Percentiles rank a stretch among this genome's conserved stretches.
These are phyloP conservation scores for Piaya cayana DNA, from an alignment of 2,113 vertebrate genomes.

Conservation along the genomic window DNA sequence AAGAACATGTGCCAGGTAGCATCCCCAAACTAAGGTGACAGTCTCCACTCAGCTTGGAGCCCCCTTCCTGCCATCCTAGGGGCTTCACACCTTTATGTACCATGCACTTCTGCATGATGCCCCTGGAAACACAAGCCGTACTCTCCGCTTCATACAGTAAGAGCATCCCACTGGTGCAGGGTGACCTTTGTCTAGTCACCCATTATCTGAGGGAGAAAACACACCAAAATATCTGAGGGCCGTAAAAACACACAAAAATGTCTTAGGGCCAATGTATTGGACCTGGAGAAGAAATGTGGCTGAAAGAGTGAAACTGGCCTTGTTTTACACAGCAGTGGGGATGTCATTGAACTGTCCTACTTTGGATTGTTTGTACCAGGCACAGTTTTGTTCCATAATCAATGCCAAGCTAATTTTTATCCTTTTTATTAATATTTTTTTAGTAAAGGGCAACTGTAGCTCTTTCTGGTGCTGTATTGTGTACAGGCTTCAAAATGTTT, in stretches of 20 bases:
- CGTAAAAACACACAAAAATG: background rate
- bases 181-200: background rate
- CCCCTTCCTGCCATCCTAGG: background rate
- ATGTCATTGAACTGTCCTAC: background rate
- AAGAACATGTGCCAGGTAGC: background rate
- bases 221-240: background rate
- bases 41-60: background rate
- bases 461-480: background rate
- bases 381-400: background rate
- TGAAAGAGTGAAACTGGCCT: background rate
- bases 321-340: background rate
- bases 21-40: background rate
- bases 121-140: background rate
- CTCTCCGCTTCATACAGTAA: background rate
- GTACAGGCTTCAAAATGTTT: background rate
- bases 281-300: background rate
- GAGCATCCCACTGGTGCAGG: background rate
- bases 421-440: background rate
- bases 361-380: background rate
- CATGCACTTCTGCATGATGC: accelerated
- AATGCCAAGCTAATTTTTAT: background rate
- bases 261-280: background rate
- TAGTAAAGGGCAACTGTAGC: background rate
- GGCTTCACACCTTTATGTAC: accelerated
- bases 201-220: background rate